phyloP scores from a whole-genome alignment of 2,797 vertebrate genomes.

The Sciaenops ocellatus region DNA sequence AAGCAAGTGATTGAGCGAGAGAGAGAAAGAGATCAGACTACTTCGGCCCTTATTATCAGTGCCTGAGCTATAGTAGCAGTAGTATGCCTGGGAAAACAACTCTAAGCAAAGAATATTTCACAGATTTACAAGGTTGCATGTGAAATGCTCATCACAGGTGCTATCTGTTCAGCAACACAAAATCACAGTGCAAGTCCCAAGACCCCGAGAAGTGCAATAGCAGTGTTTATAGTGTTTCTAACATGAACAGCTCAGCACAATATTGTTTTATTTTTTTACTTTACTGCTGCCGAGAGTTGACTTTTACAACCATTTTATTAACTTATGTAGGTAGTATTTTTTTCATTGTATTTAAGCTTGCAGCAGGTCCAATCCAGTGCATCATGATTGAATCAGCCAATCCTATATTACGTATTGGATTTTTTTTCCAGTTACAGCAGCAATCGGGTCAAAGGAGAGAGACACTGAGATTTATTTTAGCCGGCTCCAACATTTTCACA shows the following conservation, averaged over 20 bases:
- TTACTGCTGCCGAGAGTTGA: background rate
- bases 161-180: conserved; percentile 1
- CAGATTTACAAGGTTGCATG: conserved; percentile 18
- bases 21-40: conserved; percentile 13
- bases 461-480: background rate
- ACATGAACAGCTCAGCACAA: background rate
- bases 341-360: background rate
- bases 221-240: background rate
- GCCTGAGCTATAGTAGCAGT: background rate
- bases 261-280: background rate
- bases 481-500: background rate
- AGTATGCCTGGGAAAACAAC: conserved; percentile 9
- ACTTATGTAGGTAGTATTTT: background rate
- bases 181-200: background rate
- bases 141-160: conserved; percentile 26
- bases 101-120: conserved; percentile 2
- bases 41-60: conserved; percentile 11
- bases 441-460: conserved; percentile 4
- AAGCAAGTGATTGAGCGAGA: conserved; percentile 11
- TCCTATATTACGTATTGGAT: background rate
- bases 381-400: background rate
- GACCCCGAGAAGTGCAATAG: background rate
- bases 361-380: background rate
- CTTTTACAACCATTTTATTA: conserved; percentile 3
- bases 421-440: conserved; percentile 7